Evolutionary conservation across 2,888 invertebrate genomes (phyloP).

Genomic region (Acanthoscelides obtectus): DNA sequence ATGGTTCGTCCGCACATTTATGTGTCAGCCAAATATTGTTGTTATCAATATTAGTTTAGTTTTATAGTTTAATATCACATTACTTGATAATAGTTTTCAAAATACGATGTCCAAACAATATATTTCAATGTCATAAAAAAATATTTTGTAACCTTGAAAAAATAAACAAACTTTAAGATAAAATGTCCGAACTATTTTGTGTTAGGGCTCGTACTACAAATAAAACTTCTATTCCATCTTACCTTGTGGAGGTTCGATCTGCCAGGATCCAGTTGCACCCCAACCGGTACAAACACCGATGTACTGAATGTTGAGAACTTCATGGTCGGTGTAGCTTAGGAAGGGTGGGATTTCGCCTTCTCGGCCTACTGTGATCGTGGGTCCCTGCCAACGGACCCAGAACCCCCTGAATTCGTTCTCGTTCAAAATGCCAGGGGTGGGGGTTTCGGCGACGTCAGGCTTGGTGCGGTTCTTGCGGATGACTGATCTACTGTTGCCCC

Average conservation of each 20-base stretch:
- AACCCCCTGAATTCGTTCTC: constrained; percentile 74
- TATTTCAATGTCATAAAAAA: too few relatives aligned
- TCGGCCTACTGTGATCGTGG: constrained; percentile 44
- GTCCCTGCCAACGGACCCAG: constrained; percentile 73
- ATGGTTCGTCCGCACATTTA: too few relatives aligned
- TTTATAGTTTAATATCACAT: too few relatives aligned
- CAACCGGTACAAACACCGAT: constrained; percentile 83
- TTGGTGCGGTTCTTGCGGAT: constrained; percentile 69
- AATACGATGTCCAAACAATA: too few relatives aligned
- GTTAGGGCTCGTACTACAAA: too few relatives aligned
- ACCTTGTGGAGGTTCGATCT: constrained; percentile 54
- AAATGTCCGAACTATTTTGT: too few relatives aligned
- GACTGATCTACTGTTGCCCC: constrained; percentile 80
- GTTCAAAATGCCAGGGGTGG: constrained; percentile 70
- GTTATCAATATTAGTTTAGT: too few relatives aligned
- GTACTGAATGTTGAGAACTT: constrained; percentile 65
- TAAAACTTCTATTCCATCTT: not conserved
- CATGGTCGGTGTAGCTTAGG: constrained; percentile 66
- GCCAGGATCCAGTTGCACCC: constrained; percentile 79
- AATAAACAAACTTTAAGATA: too few relatives aligned
- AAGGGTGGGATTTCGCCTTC: constrained; percentile 68
- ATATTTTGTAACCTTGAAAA: too few relatives aligned
- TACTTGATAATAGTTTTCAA: too few relatives aligned
- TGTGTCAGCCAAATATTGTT: too few relatives aligned
- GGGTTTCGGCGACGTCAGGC: constrained; percentile 48